Evolutionary conservation across 2,113 vertebrate genomes (phyloP), one percentile per base, ranked within the genome.

Genomic region (Cercocebus atys): DNA sequence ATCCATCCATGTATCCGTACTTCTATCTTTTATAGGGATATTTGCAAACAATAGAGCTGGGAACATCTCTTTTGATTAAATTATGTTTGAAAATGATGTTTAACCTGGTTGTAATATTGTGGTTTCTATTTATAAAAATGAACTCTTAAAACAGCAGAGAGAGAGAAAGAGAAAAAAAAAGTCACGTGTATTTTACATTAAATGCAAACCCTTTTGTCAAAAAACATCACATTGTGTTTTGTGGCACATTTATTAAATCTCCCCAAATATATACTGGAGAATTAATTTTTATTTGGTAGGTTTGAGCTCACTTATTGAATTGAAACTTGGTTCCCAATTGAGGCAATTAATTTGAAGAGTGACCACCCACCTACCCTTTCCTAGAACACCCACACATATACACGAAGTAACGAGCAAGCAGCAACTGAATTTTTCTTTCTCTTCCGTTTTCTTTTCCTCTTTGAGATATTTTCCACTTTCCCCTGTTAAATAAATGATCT

Each of bases 401-500:
- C 38, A 64, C 73, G 30, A 61, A 79, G 57, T 43, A 32, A 30
- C 2, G 0, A 59, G 79, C 59, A 3, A 5, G 32, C 1, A 8
- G 81, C 0, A 17, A 11, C 38, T 27, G 66, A 17, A 9, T 0
- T 80, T 80, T 47, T 59, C 38, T 76, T 73, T 76, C 43, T 50
- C 68, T 61, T 18, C 47, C 30, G 10, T 79, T 55, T 57, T 6
- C 90, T 75, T 55, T n/a, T 50, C 18, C 50, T 64, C 73, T 70
- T 35, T 89, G 89, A 92, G 76, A 86, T 72, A 11, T 95, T 81
- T 82, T 88, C 95, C 0, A 5, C 86, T 88, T 95, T 91, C 10
- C 16, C 93, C 86, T 98, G 45, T 97, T 98, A 98, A 99, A 95
- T 97, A 92, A 98, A 98, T 90, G 73, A 97, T 98, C 96, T 97